phyloP scores from a whole-genome alignment of 2,113 vertebrate genomes.

The Clarias magur region DNA sequence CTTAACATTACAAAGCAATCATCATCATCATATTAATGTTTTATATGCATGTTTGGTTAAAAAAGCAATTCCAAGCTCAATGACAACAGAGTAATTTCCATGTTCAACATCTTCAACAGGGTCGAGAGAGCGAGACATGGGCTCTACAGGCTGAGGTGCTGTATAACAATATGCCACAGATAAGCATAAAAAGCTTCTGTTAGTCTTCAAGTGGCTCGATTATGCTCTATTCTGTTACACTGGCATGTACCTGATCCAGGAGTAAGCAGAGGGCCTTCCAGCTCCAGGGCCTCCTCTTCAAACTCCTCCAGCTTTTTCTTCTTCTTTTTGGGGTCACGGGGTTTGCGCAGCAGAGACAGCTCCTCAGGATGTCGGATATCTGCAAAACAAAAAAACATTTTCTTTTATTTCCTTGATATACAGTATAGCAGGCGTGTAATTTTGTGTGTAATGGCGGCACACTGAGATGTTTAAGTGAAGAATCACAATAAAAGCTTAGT shows the following conservation, averaged over 20 bases:
- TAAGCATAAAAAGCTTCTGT: not conserved
- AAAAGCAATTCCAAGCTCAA: not conserved
- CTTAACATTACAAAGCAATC: too few species aligned
- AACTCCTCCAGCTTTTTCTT: constrained; percentile 96
- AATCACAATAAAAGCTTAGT: constrained; percentile 48
- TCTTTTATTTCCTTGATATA: not conserved
- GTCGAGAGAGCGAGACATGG: not conserved
- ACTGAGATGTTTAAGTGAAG: not conserved
- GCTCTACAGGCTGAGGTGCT: not conserved
- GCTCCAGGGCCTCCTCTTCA: constrained; percentile 88
- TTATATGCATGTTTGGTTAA: not conserved
- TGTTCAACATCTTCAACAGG: not conserved
- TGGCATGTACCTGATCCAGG: constrained; percentile 86
- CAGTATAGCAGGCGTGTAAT: not conserved
- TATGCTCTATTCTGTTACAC: too few species aligned
- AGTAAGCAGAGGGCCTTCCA: constrained; percentile 92
- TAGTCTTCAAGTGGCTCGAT: too few species aligned
- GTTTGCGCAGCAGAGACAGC: constrained; percentile 94
- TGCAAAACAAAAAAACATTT: constrained; percentile 57
- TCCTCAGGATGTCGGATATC: constrained; percentile 98
- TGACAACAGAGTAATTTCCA: not conserved
- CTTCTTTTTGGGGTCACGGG: constrained; percentile 96
- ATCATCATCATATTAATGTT: not conserved
- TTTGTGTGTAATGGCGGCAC: not conserved
- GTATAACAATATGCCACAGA: not conserved